Evolutionary conservation across 1,140 invertebrate species (phyloP), one percentile per base, ranked within the genome.

Genomic region (Papilio polyxenes): DNA sequence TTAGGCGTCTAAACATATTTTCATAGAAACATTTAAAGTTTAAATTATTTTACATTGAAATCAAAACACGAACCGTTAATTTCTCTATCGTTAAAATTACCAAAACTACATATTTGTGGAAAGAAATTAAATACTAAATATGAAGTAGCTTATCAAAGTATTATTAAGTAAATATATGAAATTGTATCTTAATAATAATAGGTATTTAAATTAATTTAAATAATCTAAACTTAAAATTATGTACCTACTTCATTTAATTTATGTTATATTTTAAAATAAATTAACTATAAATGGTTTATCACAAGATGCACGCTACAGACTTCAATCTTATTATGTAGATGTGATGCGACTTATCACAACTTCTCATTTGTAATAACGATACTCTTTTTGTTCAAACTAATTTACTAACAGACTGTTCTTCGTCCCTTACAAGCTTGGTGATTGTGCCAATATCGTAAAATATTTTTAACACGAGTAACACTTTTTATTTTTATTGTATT

Each of bases 321-420:
- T 77, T 31, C 75, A 37, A 77, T 76, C 75, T 53, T 31, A 53
- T 76, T 76, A 76, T 76, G 75, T 76, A 76, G 75, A 76, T 72
- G 31, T 15, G 23, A 72, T 72, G 65, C 75, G 75, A 76, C 75
- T 76, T 76, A 53, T 53, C 44, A 53, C 49, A 49, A 75, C n/a
- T 75, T 75, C 44, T 49, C 44, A 49, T 75, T 75, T 75, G 74
- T 44, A 48, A 51, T 75, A 75, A 75, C 74, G 13, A 75, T 44
- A 20, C 17, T 13, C 74, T 44, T 75, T 49, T 40, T 20, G n/a
- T 51, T 49, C 74, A 75, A 53, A 53, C 10, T 53, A 53, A 65
- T 65, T 72, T 72, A 72, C 37, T 72, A 17, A 40, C 13, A 72
- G 31, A 72, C 31, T 40, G 31, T 59, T 59, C 56, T 59, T 20